phyloP scores from a whole-genome alignment of 2,888 invertebrate genomes.

The Nomada lathburiana region DNA sequence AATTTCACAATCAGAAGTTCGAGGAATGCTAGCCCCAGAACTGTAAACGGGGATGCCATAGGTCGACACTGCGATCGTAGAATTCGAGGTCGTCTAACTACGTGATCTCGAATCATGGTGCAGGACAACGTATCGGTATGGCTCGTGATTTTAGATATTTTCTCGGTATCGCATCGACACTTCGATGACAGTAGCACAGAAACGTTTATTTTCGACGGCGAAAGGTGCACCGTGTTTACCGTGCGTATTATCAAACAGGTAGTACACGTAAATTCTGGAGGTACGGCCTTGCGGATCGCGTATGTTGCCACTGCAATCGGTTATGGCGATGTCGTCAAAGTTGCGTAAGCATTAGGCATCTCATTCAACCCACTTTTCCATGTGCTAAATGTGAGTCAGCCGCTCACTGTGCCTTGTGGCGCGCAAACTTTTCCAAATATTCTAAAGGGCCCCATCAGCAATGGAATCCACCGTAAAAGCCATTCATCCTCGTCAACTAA shows the following conservation, averaged over 20 bases:
- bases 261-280: conserved; percentile 44
- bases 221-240: conserved; percentile 12
- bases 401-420: conserved; percentile 34
- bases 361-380: conserved; percentile 75
- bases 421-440: conserved; percentile 27
- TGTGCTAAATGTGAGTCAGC: conserved; percentile 64
- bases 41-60: too few relatives aligned
- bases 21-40: too few relatives aligned
- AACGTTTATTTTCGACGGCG: too few relatives aligned
- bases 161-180: too few relatives aligned
- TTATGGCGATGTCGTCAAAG: conserved; percentile 49
- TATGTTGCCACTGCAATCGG: conserved; percentile 27
- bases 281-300: conserved; percentile 45
- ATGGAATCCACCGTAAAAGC: not conserved
- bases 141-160: too few relatives aligned
- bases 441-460: not conserved
- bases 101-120: too few relatives aligned
- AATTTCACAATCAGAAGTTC: too few relatives aligned
- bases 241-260: conserved; percentile 8
- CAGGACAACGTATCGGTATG: too few relatives aligned
- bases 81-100: too few relatives aligned
- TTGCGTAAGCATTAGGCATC: conserved; percentile 70
- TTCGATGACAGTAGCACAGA: too few relatives aligned
- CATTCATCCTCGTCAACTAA: not conserved
- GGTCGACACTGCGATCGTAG: too few relatives aligned